A percentile compares a stretch with the other conserved stretches of the same genome.
phyloP scores from a whole-genome alignment of 2,797 vertebrate species.

The Ctenopoma multispine region DNA sequence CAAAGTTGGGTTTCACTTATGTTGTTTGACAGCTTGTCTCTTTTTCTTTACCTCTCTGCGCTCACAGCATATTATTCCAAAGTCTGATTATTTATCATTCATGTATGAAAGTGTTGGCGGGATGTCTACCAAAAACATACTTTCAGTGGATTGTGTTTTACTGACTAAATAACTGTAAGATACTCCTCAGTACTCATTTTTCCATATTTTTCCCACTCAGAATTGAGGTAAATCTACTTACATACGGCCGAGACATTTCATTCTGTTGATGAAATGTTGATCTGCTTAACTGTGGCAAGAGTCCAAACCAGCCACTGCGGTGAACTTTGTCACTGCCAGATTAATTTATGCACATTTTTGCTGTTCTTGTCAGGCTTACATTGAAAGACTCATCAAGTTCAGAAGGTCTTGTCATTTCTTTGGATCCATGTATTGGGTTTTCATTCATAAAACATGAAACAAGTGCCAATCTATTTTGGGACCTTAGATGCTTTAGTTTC shows the following conservation, averaged over 20 bases:
- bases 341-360: slow-evolving; percentile 45
- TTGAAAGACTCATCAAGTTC: slow-evolving; percentile 43
- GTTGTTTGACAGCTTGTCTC: slow-evolving; percentile 34
- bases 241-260: slow-evolving; percentile 17
- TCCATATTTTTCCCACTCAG: slow-evolving; percentile 10
- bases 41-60: slow-evolving; percentile 26
- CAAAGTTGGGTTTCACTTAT: slow-evolving; percentile 38
- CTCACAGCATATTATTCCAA: slow-evolving; percentile 6
- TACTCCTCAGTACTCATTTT: background rate
- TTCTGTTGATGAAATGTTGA: slow-evolving; percentile 33
- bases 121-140: background rate
- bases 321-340: slow-evolving; percentile 32
- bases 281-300: slow-evolving; percentile 26
- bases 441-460: slow-evolving; percentile 75
- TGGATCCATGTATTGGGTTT: slow-evolving; percentile 50
- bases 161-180: slow-evolving; percentile 9
- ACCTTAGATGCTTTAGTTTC: slow-evolving; percentile 51
- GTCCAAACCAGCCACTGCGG: slow-evolving; percentile 20
- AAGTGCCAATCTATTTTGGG: slow-evolving; percentile 71
- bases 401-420: slow-evolving; percentile 57
- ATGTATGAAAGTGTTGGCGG: slow-evolving; percentile 24
- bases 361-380: slow-evolving; percentile 38
- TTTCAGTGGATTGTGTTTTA: background rate
- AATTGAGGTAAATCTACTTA: slow-evolving; percentile 10
- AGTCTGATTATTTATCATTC: slow-evolving; percentile 35